These are phyloP conservation scores for Aphrophora alni DNA, from an alignment of 2,888 invertebrate species.

Conservation along the genomic window DNA sequence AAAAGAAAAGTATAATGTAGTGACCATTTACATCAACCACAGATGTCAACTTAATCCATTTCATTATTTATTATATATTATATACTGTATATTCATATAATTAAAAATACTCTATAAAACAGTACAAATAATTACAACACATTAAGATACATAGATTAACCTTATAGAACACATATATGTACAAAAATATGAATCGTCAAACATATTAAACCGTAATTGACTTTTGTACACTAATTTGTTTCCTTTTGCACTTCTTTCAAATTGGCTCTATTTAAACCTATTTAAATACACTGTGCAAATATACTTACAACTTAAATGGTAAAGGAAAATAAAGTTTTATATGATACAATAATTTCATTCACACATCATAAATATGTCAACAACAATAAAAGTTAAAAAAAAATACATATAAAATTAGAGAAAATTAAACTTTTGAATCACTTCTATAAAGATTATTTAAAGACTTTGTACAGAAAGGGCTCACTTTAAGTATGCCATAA, in stretches of 20 bases:
- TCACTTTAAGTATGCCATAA: constrained; percentile 47
- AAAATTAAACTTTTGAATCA: constrained; percentile 35
- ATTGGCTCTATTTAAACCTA: constrained; percentile 39
- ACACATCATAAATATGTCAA: constrained; percentile 40
- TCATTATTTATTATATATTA: constrained; percentile 23
- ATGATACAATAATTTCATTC: constrained; percentile 22
- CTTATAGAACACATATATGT: constrained; percentile 60
- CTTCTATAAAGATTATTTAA: constrained; percentile 39
- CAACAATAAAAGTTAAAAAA: constrained; percentile 41
- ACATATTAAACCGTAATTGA: constrained; percentile 61
- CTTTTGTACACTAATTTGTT: constrained; percentile 60
- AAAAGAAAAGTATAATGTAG: neutral
- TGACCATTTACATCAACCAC: neutral
- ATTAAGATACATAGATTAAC: constrained; percentile 59
- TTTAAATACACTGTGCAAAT: constrained; percentile 53
- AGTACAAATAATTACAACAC: constrained; percentile 53
- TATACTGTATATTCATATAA: constrained; percentile 40
- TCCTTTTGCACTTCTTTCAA: constrained; percentile 45
- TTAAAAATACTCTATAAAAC: constrained; percentile 43
- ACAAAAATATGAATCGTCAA: constrained; percentile 64
- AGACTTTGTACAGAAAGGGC: constrained; percentile 45
- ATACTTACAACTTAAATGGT: constrained; percentile 44
- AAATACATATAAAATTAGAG: neutral
- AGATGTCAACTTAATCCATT: neutral
- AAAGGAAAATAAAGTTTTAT: constrained; percentile 36